phyloP scores from a whole-genome alignment of 2,113 vertebrate genomes.

The Arizona elegans region DNA sequence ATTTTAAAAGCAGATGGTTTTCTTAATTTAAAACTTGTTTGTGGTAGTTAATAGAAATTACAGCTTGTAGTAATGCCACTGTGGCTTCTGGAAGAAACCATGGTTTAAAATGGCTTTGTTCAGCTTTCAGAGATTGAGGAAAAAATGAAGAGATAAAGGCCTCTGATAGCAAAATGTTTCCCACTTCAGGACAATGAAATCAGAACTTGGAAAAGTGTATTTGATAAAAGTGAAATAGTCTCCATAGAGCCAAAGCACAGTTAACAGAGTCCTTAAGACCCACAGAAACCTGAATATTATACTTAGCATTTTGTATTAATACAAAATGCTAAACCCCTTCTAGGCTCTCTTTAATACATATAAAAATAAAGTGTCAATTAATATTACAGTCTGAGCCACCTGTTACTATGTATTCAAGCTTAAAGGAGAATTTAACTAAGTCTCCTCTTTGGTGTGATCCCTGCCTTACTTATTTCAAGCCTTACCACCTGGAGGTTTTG shows the following conservation, averaged over 20 bases:
- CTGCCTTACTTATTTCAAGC: neutral
- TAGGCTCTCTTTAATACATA: neutral
- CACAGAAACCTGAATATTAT: neutral
- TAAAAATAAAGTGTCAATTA: neutral
- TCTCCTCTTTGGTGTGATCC: neutral
- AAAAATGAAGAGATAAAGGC: neutral
- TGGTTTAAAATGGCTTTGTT: neutral
- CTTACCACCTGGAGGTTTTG: neutral
- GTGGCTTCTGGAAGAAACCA: neutral
- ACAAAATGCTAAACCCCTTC: neutral
- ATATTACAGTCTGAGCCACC: neutral
- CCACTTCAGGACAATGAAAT: neutral
- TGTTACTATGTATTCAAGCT: neutral
- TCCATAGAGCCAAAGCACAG: neutral
- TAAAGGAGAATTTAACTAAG: neutral
- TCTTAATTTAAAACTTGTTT: neutral
- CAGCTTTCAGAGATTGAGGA: neutral
- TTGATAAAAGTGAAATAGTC: neutral
- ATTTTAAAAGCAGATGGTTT: neutral
- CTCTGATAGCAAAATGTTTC: neutral
- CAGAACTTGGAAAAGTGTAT: neutral
- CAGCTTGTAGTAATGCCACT: neutral
- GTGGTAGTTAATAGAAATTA: neutral
- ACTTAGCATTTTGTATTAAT: neutral
- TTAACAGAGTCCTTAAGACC: neutral